Conservation (phyloP, 1,140 invertebrate genomes). For the Scaptomyza graminum region DNA sequence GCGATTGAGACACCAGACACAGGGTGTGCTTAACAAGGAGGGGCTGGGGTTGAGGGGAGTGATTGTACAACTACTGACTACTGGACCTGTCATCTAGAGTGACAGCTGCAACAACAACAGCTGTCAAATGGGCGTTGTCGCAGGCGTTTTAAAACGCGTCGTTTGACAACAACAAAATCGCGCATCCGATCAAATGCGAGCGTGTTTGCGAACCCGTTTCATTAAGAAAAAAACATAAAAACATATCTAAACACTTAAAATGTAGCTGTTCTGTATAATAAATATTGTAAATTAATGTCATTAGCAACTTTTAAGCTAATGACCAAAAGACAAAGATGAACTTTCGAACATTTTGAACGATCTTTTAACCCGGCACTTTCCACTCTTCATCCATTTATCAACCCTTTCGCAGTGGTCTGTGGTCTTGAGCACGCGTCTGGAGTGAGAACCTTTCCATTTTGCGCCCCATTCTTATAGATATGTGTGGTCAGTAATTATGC, state of each 20-base stretch:
- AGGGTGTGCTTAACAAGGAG: constrained; percentile 3
- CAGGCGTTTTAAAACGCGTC: constrained; percentile 53
- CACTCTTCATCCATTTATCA: not conserved
- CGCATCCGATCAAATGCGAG: constrained; percentile 3
- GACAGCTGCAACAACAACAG: constrained; percentile 38
- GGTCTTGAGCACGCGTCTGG: constrained; percentile 38
- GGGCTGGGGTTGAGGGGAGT: not conserved
- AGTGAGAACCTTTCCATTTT: constrained; percentile 49
- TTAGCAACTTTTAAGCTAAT: constrained; percentile 39
- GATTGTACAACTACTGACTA: not conserved
- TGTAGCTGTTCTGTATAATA: constrained; percentile 23
- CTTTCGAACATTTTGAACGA: constrained; percentile 34
- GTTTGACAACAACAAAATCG: constrained; percentile 28
- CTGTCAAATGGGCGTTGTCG: constrained; percentile 35
- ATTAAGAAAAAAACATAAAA: not conserved
- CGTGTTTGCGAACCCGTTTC: constrained; percentile 6
- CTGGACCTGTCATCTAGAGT: constrained; percentile 42
- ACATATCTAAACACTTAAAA: constrained; percentile 13
- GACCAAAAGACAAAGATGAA: constrained; percentile 14
- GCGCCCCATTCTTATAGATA: constrained; percentile 12
- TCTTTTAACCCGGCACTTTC: not conserved
- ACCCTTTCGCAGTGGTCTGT: not conserved
- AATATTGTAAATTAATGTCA: constrained; percentile 51
- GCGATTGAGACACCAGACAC: constrained; percentile 35
- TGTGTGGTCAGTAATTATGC: constrained; percentile 65